Conservation (phyloP, 2,888 invertebrate species). For the Empis livida region DNA sequence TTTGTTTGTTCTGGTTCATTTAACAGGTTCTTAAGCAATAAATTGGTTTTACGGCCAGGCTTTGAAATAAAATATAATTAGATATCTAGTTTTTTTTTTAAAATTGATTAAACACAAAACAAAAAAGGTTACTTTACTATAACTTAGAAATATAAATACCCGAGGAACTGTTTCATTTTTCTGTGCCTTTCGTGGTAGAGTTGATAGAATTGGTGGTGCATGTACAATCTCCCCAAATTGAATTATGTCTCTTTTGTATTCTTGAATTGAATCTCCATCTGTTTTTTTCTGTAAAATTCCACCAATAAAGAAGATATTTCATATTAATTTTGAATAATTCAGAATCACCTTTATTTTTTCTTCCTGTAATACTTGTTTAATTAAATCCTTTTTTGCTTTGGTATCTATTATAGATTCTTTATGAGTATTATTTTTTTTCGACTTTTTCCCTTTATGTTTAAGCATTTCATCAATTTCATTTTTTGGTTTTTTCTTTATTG, state of each 20-base stretch:
- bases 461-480: constrained; percentile 40
- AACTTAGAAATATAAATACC: constrained; percentile 21
- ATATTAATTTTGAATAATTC: constrained; percentile 4
- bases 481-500: constrained; percentile 37
- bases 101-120: too few relatives aligned
- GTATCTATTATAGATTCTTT: constrained; percentile 18
- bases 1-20: constrained; percentile 15
- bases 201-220: constrained; percentile 52
- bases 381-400: constrained; percentile 23
- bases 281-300: constrained; percentile 16
- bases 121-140: too few relatives aligned
- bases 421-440: constrained; percentile 2
- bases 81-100: too few relatives aligned
- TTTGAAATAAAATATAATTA: constrained; percentile 26
- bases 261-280: constrained; percentile 27
- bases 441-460: constrained; percentile 31
- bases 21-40: constrained; percentile 46
- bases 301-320: constrained; percentile 1
- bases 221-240: constrained; percentile 63
- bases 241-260: constrained; percentile 49
- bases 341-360: constrained; percentile 20
- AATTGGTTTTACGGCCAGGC: constrained; percentile 47
- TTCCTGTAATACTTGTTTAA: constrained; percentile 29
- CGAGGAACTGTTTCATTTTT: constrained; percentile 34
- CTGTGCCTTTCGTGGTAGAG: constrained; percentile 39